Evolutionary conservation across 53 echinoderm and acorn worm species (phyloP).

Genomic region (Holothuria scabra): DNA sequence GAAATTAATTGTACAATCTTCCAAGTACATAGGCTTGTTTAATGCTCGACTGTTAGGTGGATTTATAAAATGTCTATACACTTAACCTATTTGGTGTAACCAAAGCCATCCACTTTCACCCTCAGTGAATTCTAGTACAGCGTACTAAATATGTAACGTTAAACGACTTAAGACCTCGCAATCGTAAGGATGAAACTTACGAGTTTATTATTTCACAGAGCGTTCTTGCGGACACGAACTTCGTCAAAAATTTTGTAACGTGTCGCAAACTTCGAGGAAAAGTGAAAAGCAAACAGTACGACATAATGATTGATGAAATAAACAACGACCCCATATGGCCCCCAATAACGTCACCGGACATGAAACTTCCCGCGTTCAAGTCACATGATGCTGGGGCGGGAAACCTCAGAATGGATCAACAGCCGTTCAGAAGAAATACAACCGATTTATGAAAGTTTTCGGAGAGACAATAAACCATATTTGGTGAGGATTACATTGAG

Average conservation of each 20-base stretch:
- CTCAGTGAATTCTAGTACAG: too few species aligned
- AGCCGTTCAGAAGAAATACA: neutral
- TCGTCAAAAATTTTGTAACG: slow-evolving; percentile 67
- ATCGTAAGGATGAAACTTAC: too few species aligned
- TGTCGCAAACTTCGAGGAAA: slow-evolving; percentile 68
- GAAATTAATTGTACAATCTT: too few species aligned
- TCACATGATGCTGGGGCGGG: slow-evolving; percentile 3
- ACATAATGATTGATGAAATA: slow-evolving; percentile 63
- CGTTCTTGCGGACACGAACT: slow-evolving; percentile 72
- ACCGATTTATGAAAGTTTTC: slow-evolving; percentile 16
- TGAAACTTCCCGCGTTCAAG: slow-evolving; percentile 1
- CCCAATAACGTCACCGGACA: slow-evolving; percentile 59
- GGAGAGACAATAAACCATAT: neutral
- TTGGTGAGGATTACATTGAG: neutral
- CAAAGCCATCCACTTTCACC: too few species aligned
- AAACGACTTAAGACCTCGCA: too few species aligned
- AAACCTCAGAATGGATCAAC: slow-evolving; percentile 5
- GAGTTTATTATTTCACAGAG: slow-evolving; percentile 50
- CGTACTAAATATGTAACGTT: too few species aligned
- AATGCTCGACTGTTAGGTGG: too few species aligned
- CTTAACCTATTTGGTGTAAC: too few species aligned
- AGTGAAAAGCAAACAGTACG: slow-evolving; percentile 56
- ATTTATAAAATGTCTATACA: too few species aligned
- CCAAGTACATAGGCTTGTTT: too few species aligned
- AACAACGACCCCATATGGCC: slow-evolving; percentile 81